Base-by-base conservation (phyloP, 2,797 vertebrate species). In the Myiotriccus ornatus region DNA sequence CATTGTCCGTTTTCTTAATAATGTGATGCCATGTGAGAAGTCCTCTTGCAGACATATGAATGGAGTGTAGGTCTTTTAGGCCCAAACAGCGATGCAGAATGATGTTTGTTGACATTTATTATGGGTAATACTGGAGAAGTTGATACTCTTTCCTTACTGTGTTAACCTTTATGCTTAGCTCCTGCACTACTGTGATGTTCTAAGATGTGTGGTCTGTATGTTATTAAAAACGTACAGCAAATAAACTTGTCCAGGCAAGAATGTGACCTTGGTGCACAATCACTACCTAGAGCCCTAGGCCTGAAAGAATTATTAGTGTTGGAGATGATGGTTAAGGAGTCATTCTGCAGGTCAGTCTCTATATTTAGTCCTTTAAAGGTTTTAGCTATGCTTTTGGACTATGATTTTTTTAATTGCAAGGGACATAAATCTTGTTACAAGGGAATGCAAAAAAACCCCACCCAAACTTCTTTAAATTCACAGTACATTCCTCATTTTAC, bases 321-420 rank as follows among this genome's bases (percentile, higher is more conserved):
- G 69, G 60, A 89, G 90, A 56, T 75, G 7, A 35, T 67, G 71
- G 83, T 88, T 88, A 82, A 94, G 52, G 93, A 87, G 67, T 95
- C 84, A 77, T 80, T 59, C 87, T 95, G 49, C 65, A 87, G n/a
- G 78, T 91, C 2, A 27, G 12, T 69, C 56, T 87, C 52, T 91
- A 10, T 90, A 82, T 75, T 95, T 93, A 94, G 79, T 88, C 41
- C 68, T 89, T 74, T 81, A 69, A 78, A 89, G 46, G n/a, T 84
- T 96, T 94, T 93, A 85, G 83, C n/a, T 84, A 4, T 82, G 49
- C n/a, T 86, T 41, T 81, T 62, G 22, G 53, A 86, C 74, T 88
- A 6, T 52, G 65, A 60, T 94, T 85, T 83, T 88, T 94, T 91
- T 94, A 96, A 90, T 96, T 90, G 83, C 52, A 30, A 82, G 64